These are phyloP conservation scores for Ips nitidus DNA, from an alignment of 1,140 invertebrate genomes.

Conservation along the genomic window DNA sequence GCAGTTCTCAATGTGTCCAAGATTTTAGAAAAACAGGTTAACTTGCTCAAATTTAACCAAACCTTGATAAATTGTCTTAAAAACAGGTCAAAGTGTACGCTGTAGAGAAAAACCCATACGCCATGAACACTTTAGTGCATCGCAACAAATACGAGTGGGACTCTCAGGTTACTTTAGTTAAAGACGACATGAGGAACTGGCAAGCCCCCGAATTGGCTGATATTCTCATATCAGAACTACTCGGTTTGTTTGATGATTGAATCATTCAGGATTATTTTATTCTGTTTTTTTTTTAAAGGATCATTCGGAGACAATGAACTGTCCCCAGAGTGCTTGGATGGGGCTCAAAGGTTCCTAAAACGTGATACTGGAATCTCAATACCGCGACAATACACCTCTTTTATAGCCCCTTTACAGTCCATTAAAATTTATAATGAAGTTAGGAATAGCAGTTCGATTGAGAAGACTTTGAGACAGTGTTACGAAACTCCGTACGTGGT, in stretches of 20 bases:
- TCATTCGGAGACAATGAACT: constrained; percentile 99
- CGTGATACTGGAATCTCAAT: constrained; percentile 87
- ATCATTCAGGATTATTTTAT: constrained; percentile 1
- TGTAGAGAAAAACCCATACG: constrained; percentile 98
- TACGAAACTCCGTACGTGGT: constrained; percentile 90
- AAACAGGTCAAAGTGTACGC: constrained; percentile 78
- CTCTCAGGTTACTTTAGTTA: constrained; percentile 66
- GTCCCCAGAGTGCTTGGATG: constrained; percentile 97
- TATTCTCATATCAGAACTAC: constrained; percentile 93
- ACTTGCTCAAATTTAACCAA: background rate
- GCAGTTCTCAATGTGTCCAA: constrained; percentile 79
- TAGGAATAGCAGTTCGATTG: constrained; percentile 43
- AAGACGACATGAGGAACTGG: constrained; percentile 90
- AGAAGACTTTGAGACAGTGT: constrained; percentile 46
- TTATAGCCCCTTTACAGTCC: constrained; percentile 83
- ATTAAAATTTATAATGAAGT: constrained; percentile 76
- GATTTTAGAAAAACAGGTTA: constrained; percentile 47
- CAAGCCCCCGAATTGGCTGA: constrained; percentile 83
- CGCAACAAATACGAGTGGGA: constrained; percentile 82
- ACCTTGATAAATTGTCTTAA: background rate
- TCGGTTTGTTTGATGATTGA: constrained; percentile 56
- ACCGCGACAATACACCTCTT: constrained; percentile 88
- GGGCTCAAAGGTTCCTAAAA: constrained; percentile 86
- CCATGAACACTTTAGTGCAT: constrained; percentile 84
- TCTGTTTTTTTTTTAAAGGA: constrained; percentile 54